These are phyloP conservation scores for Podabrus alpinus DNA, from an alignment of 2,888 invertebrate species.

Conservation along the genomic window DNA sequence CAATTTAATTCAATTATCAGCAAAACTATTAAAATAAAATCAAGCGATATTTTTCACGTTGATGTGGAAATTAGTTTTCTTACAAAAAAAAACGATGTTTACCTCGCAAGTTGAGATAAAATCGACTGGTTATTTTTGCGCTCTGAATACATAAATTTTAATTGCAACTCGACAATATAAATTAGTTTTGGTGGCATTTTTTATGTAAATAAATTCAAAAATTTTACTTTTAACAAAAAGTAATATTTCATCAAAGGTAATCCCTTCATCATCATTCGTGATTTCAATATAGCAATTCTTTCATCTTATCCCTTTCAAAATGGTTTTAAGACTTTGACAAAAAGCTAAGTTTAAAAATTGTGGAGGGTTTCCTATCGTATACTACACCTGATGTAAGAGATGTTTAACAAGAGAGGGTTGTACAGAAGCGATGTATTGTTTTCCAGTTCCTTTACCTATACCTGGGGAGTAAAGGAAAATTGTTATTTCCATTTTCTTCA, in stretches of 20 bases:
- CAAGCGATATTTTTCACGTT: background rate
- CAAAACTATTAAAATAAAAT: background rate
- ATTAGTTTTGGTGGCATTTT: background rate
- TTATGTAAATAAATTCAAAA: background rate
- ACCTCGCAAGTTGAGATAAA: background rate
- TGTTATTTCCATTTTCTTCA: conserved; percentile 8
- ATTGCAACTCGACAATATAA: background rate
- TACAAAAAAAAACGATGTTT: background rate
- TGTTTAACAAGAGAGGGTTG: conserved; percentile 29
- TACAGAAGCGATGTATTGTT: conserved; percentile 23
- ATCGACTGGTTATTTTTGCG: background rate
- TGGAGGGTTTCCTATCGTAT: conserved; percentile 13
- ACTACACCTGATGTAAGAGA: conserved; percentile 22
- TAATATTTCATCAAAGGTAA: conserved; percentile 21
- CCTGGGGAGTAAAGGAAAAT: conserved; percentile 19
- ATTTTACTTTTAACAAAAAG: background rate
- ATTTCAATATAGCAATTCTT: conserved; percentile 28
- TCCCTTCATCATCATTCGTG: conserved; percentile 22
- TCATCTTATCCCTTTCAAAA: conserved; percentile 25
- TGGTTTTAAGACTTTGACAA: conserved; percentile 25
- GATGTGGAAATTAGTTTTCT: background rate
- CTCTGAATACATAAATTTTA: background rate
- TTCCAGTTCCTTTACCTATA: conserved; percentile 10
- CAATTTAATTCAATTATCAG: background rate
- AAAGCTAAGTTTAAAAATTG: conserved; percentile 25